Evolutionary conservation across 2,113 vertebrate species (phyloP).

Genomic region (Sceloporus undulatus): DNA sequence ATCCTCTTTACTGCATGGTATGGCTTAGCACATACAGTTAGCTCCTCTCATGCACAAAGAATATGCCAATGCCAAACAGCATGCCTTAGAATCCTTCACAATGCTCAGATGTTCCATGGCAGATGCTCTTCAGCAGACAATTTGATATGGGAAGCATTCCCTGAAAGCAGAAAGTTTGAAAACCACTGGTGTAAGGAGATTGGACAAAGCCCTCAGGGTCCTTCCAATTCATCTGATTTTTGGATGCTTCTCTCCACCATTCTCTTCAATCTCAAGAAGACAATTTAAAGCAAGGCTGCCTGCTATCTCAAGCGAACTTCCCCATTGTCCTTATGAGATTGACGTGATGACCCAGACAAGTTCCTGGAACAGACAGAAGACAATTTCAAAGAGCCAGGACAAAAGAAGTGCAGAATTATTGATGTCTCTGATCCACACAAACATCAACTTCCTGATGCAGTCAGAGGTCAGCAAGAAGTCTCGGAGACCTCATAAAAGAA

Average conservation of each 20-base stretch:
- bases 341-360: conserved; percentile 48
- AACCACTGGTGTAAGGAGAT: not conserved
- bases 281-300: conserved; percentile 18
- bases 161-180: not conserved
- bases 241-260: rapidly evolving
- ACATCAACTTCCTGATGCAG: conserved; percentile 53
- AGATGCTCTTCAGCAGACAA: not conserved
- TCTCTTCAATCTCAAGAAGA: conserved; percentile 17
- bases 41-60: not conserved
- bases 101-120: not conserved
- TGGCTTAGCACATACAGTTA: too few relatives aligned
- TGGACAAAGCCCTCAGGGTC: not conserved
- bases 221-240: conserved; percentile 1
- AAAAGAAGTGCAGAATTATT: conserved; percentile 63
- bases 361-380: conserved; percentile 47
- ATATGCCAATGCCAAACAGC: too few relatives aligned
- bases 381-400: conserved; percentile 56
- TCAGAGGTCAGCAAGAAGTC: conserved; percentile 59
- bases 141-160: not conserved
- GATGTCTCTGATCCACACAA: conserved; percentile 60
- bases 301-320: conserved; percentile 32
- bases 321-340: conserved; percentile 35
- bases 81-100: too few relatives aligned
- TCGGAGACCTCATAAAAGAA: conserved; percentile 56
- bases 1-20: not conserved